Conservation (phyloP, 2,888 invertebrate species). For the Microchrysa polita region DNA sequence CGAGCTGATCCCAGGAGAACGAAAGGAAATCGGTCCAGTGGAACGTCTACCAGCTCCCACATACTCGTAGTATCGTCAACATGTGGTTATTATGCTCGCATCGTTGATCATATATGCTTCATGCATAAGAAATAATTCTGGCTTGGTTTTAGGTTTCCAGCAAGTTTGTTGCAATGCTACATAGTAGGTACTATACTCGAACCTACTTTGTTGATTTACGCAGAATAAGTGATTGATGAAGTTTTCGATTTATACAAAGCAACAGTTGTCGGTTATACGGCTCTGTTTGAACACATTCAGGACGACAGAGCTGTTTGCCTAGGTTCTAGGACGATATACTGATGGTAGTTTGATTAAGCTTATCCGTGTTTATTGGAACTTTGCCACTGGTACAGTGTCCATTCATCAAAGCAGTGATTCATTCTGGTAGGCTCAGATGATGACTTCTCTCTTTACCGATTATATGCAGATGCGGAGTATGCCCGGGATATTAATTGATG, state of each 20-base stretch:
- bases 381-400: not conserved
- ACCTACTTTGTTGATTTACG: slow-evolving; percentile 7
- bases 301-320: not conserved
- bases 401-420: not conserved
- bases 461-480: slow-evolving; percentile 42
- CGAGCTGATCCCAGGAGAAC: not conserved
- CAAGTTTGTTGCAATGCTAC: not conserved
- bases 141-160: not conserved
- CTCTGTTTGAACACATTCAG: not conserved
- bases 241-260: slow-evolving; percentile 11
- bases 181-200: not conserved
- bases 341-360: slow-evolving; percentile 37
- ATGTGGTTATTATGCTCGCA: not conserved
- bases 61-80: not conserved
- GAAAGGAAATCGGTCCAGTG: too few species aligned
- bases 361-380: slow-evolving; percentile 14
- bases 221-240: slow-evolving; percentile 40
- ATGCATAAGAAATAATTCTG: slow-evolving; percentile 4
- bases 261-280: slow-evolving; percentile 27
- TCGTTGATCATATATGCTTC: slow-evolving; percentile 5
- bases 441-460: slow-evolving; percentile 16
- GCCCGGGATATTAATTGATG: slow-evolving; percentile 41
- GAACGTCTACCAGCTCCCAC: too few species aligned
- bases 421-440: not conserved
- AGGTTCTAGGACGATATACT: slow-evolving; percentile 10